Evolutionary conservation across 35 echinoderm and acorn worm genomes (phyloP).

Genomic region (Strongylocentrotus purpuratus): DNA sequence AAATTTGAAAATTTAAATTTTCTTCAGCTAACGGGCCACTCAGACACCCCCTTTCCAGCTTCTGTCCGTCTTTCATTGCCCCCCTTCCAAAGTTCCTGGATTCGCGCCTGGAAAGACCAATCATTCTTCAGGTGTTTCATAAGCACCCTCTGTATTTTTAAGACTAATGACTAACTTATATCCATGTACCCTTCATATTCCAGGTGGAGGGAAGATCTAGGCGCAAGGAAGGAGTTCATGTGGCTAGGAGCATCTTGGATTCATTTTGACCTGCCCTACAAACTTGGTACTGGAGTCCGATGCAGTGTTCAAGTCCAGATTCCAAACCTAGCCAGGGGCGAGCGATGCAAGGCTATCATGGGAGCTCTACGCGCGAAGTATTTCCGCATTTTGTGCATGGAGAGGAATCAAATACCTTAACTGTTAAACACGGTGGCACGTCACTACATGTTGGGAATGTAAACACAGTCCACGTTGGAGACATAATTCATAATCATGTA

Average conservation of each 20-base stretch:
- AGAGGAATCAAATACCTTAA: not conserved
- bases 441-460: not conserved
- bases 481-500: not conserved
- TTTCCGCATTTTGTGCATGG: no score
- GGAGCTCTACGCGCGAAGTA: conserved; percentile 63
- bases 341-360: conserved; percentile 74
- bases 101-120: not conserved
- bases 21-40: no score
- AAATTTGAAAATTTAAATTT: no score
- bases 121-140: not conserved
- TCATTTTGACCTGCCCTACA: conserved; percentile 92
- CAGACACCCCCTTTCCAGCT: no score
- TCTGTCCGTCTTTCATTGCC: no score
- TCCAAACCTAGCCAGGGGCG: conserved; percentile 74
- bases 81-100: no score
- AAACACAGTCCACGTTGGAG: not conserved
- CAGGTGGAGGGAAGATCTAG: conserved; percentile 84
- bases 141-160: not conserved
- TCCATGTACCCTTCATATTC: not conserved
- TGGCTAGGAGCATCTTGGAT: conserved; percentile 93
- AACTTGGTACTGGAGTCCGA: conserved; percentile 93
- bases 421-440: not conserved
- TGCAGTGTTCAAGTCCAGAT: conserved; percentile 90
- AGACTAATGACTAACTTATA: no score
- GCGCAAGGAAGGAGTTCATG: conserved; percentile 85